Base-by-base conservation (phyloP, 1,140 invertebrate species). In the Coelopa frigida region DNA sequence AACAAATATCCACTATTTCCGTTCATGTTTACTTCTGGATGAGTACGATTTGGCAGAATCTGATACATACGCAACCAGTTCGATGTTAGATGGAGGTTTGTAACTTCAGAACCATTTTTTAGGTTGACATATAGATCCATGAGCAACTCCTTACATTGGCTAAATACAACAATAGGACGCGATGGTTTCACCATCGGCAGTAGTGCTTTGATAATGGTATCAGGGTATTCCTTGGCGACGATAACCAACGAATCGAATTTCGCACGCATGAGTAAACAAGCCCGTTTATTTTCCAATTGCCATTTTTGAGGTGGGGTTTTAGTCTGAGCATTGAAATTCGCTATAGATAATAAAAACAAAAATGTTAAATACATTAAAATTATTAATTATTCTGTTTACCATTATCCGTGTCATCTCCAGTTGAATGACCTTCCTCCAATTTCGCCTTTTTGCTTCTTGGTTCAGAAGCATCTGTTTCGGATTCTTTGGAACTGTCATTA, bases 1-100 rank as follows among this genome's bases (percentile, higher is more conserved):
- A 92, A 69, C 35, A 91, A 59, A 68, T 80, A 91, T 8, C 89
- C 88, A 46, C 86, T 82, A 29, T 72, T 77, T 35, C 82, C 79
- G 58, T 74, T 85, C 75, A 86, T 90, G 49, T 77, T 78, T 15
- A 90, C 83, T 58, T 84, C 78, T 5, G 89, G 89, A 78, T 92
- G 87, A 14, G 88, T 91, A 58, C 89, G 75, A 49, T 87, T 79
- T 0, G 84, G 79, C 42, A 92, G 70, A 31, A 96, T 83, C 77
- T 97, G 94, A 76, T 94, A 94, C 40, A 83, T 81, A 53, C 93
- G 76, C 57, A 92, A 72, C 79, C 92, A 96, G 55, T 86, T 92
- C 37, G 88, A 87, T 29, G 84, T 82, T 2, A 97, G 61, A 65
- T 79, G 81, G 21, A 95, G 59, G 59, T 81, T 83, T 14, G 87